Percentiles rank a stretch among this genome's conserved stretches.
These are phyloP conservation scores for Myripristis jacobus DNA, from an alignment of 2,797 vertebrate species.

Conservation along the genomic window DNA sequence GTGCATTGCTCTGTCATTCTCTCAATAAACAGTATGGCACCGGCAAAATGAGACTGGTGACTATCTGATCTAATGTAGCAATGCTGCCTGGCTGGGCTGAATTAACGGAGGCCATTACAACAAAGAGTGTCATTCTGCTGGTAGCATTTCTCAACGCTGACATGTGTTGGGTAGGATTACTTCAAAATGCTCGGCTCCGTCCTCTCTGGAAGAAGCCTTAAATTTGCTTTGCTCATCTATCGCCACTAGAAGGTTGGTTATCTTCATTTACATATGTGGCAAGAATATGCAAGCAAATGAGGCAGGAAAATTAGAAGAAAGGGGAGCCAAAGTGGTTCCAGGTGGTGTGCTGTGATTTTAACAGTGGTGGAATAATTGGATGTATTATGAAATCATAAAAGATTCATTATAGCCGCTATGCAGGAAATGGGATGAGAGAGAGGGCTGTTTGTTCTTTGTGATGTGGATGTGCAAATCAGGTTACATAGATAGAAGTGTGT, in stretches of 20 bases:
- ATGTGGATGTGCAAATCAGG: slow-evolving; percentile 64
- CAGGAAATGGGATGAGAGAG: slow-evolving; percentile 74
- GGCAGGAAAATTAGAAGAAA: slow-evolving; percentile 71
- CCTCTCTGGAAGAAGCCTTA: slow-evolving; percentile 23
- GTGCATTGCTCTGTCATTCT: slow-evolving; percentile 17
- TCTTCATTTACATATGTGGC: slow-evolving; percentile 72
- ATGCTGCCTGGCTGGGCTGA: background rate
- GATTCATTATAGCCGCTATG: slow-evolving; percentile 76
- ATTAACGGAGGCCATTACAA: slow-evolving; percentile 32
- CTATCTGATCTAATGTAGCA: slow-evolving; percentile 32
- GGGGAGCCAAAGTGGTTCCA: slow-evolving; percentile 77
- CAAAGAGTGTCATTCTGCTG: slow-evolving; percentile 17
- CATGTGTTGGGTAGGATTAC: slow-evolving; percentile 29
- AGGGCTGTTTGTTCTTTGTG: slow-evolving; percentile 64
- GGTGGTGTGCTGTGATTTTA: slow-evolving; percentile 77
- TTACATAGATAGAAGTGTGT: slow-evolving; percentile 28
- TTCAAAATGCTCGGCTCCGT: background rate
- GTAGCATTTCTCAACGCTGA: slow-evolving; percentile 19
- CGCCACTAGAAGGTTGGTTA: slow-evolving; percentile 53
- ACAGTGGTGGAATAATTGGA: slow-evolving; percentile 76
- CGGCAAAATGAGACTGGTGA: slow-evolving; percentile 16
- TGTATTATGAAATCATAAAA: slow-evolving; percentile 82
- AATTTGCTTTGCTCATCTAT: slow-evolving; percentile 36
- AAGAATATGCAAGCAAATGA: slow-evolving; percentile 71
- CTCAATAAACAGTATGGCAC: slow-evolving; percentile 24